Evolutionary conservation across 1,140 invertebrate genomes (phyloP), one percentile per base, ranked within the genome.

Genomic region (Steinernema khuongi): DNA sequence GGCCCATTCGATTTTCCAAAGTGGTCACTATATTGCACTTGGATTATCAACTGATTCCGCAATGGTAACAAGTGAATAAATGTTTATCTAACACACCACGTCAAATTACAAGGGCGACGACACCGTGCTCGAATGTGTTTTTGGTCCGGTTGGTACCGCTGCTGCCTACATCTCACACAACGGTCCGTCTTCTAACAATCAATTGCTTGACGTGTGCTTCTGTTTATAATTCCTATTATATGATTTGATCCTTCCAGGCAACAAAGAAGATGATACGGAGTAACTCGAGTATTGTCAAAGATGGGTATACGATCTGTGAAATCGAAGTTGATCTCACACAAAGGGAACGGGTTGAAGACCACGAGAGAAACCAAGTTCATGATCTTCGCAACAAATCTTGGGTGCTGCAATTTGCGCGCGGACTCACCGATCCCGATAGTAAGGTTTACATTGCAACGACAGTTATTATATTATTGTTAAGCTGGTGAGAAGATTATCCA

Each of bases 41-140:
- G 78, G 78, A 28, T 79, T 79, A 43, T 71, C 67, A 31, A 71
- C 66, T 36, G 78, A 79, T 73, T 18, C 36, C 7, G 19, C 29
- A 1, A 79, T 79, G 78, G 78, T 74, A 31, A 43, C 18, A 7
- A 18, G n/a, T 22, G 0, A 1, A 69, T 70, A 74, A 17, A 66
- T 7, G 19, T 75, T 19, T n/a, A 0, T 1, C 1, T 19, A 22
- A 28, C 18, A 18, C 29, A 17, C 26, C 0, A 2, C 41, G 1
- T 28, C 0, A n/a, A 19, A 1, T 79, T 79, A 44, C 33, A 79
- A n/a, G 78, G 78, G 72, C 14, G 73, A 79, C 60, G 78, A 79
- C 60, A 77, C 76, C n/a, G 78, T 79, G 1, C 31, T 79, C 2
- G 78, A 79, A 70, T 79, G 78, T 70, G 60, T 80, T 26, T 80